A percentile compares a stretch with the other conserved stretches of the same genome.
Conservation (phyloP, 2,888 invertebrate genomes). For the Coecobrya sp. region DNA sequence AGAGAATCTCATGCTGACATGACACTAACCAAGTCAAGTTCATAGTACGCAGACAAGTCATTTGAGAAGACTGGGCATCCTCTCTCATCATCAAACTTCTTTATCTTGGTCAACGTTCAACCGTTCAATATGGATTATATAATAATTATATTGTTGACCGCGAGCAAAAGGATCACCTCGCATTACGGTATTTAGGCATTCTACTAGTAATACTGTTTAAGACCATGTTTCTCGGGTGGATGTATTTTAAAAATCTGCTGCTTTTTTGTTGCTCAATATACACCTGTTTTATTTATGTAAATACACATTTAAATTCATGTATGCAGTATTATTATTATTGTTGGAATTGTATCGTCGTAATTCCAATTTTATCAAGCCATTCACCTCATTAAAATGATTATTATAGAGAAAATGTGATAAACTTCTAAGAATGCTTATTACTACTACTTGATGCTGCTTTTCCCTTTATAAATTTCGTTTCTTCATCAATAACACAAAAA, state of each 20-base stretch:
- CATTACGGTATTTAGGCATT: conserved; percentile 35
- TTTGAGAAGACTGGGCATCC: neutral
- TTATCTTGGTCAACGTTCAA: conserved; percentile 33
- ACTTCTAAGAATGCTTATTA: neutral
- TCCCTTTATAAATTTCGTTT: conserved; percentile 38
- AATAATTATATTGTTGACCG: conserved; percentile 20
- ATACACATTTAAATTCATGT: neutral
- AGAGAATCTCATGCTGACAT: neutral
- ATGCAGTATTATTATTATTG: conserved; percentile 43
- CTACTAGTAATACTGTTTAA: neutral
- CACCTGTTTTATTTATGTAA: conserved; percentile 33
- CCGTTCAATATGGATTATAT: conserved; percentile 21
- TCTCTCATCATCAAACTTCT: no score
- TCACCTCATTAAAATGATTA: conserved; percentile 75
- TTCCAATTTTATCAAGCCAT: conserved; percentile 60
- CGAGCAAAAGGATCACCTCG: conserved; percentile 3
- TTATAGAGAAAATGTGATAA: conserved; percentile 61
- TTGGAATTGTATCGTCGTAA: conserved; percentile 47
- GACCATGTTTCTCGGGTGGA: no score
- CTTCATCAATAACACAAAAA: neutral
- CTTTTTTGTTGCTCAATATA: neutral
- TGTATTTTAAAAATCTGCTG: no score
- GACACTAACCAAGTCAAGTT: conserved; percentile 44
- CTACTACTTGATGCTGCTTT: no score
- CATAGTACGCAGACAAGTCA: neutral